These are phyloP conservation scores for Bombylius major DNA, from an alignment of 2,888 invertebrate species.

Conservation along the genomic window DNA sequence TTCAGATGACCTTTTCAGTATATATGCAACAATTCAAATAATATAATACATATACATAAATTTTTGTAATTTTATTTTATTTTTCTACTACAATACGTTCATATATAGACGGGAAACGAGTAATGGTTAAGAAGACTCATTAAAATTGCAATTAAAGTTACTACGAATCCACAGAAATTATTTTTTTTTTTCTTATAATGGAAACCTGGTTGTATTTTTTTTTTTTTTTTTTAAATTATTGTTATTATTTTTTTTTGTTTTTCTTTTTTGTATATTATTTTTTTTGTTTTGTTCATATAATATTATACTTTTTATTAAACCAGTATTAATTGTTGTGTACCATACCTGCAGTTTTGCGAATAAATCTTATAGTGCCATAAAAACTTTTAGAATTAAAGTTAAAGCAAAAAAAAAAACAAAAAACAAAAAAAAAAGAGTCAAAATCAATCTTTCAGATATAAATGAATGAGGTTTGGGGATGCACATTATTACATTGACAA, in stretches of 20 bases:
- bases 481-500: not conserved
- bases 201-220: slow-evolving; percentile 4
- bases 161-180: slow-evolving; percentile 3
- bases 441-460: not conserved
- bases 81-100: not conserved
- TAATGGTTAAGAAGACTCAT: not conserved
- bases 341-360: too few relatives aligned
- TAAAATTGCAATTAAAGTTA: slow-evolving; percentile 6
- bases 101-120: not conserved
- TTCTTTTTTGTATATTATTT: too few relatives aligned
- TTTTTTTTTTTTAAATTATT: not conserved
- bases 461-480: not conserved
- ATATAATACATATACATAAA: not conserved
- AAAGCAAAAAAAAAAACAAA: too few relatives aligned
- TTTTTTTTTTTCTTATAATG: not conserved
- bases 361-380: too few relatives aligned
- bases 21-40: not conserved
- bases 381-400: too few relatives aligned
- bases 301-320: too few relatives aligned
- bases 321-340: too few relatives aligned
- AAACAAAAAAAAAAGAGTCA: not conserved
- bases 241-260: too few relatives aligned
- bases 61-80: not conserved
- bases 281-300: too few relatives aligned
- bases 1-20: not conserved